These are phyloP conservation scores for Gallinago nigripennis DNA, from an alignment of 2,797 vertebrate genomes.

Conservation along the genomic window DNA sequence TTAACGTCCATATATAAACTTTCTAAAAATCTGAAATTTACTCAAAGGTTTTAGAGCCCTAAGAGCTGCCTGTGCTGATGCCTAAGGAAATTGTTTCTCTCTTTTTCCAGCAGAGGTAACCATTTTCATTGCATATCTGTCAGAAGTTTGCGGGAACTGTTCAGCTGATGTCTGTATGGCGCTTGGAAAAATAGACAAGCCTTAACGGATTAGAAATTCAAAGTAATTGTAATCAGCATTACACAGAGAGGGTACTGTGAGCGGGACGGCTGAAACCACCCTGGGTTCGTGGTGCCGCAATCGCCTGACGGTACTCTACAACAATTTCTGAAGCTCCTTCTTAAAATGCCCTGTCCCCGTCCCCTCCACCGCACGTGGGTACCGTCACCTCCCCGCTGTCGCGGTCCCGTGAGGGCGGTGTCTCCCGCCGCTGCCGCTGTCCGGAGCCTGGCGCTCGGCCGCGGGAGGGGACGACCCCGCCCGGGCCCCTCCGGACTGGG, in stretches of 20 bases:
- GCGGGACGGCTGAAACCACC: neutral
- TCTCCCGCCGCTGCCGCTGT: neutral
- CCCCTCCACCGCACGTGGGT: fast-evolving
- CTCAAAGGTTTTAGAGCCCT: neutral
- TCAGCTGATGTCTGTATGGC: fast-evolving
- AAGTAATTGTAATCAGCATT: neutral
- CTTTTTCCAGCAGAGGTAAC: neutral
- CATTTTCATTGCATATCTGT: neutral
- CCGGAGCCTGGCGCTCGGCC: neutral
- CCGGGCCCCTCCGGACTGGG: neutral
- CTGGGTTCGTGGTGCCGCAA: fast-evolving
- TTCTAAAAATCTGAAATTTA: neutral
- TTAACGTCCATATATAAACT: neutral
- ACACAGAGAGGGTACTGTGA: neutral
- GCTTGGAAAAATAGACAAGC: neutral
- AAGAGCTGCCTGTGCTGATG: constrained; percentile 45
- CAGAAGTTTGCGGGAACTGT: neutral
- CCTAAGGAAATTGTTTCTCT: neutral
- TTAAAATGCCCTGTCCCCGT: neutral
- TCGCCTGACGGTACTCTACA: neutral
- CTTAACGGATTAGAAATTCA: fast-evolving
- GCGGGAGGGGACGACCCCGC: neutral
- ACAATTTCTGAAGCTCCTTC: neutral
- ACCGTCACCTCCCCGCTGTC: fast-evolving
- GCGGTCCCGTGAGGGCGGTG: fast-evolving